Percentiles rank a stretch among this genome's conserved stretches.
phyloP scores from a whole-genome alignment of 2,888 invertebrate genomes.

The Mermis nigrescens region DNA sequence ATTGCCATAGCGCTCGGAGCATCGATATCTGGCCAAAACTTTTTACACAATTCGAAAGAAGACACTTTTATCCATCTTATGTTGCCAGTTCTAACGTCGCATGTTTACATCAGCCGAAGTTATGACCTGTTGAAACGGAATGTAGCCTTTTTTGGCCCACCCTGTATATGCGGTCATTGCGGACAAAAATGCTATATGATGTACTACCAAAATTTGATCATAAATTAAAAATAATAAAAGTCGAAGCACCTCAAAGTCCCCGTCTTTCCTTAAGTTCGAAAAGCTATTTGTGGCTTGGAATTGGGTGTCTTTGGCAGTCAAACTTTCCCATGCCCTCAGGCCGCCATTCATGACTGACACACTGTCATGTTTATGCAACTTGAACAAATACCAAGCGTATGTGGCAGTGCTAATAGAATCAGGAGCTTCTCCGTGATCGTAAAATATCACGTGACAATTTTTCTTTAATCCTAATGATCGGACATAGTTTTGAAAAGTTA shows the following conservation, averaged over 20 bases:
- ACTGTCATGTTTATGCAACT: background rate
- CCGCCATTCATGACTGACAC: slow-evolving; percentile 7
- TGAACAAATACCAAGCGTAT: slow-evolving; percentile 8
- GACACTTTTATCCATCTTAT: too few species aligned
- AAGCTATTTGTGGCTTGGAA: background rate
- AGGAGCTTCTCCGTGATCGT: slow-evolving; percentile 1
- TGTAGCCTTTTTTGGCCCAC: too few species aligned
- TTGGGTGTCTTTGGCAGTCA: background rate
- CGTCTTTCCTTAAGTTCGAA: background rate
- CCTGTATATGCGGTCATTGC: too few species aligned
- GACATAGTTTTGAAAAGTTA: slow-evolving; percentile 2
- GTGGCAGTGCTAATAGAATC: background rate
- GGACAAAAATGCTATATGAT: background rate
- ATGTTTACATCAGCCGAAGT: too few species aligned
- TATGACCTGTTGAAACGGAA: too few species aligned
- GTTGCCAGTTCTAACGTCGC: too few species aligned
- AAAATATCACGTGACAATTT: slow-evolving; percentile 7
- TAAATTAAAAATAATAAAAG: background rate
- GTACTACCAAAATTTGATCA: background rate
- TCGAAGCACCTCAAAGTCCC: background rate
- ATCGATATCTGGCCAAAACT: too few species aligned
- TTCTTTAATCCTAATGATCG: background rate
- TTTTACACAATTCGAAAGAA: too few species aligned
- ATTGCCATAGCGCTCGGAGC: too few species aligned
- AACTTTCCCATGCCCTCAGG: slow-evolving; percentile 1